Base-by-base conservation (phyloP, 92 coral and sea anemone genomes). In the Hydrozoanthus gracilis region DNA sequence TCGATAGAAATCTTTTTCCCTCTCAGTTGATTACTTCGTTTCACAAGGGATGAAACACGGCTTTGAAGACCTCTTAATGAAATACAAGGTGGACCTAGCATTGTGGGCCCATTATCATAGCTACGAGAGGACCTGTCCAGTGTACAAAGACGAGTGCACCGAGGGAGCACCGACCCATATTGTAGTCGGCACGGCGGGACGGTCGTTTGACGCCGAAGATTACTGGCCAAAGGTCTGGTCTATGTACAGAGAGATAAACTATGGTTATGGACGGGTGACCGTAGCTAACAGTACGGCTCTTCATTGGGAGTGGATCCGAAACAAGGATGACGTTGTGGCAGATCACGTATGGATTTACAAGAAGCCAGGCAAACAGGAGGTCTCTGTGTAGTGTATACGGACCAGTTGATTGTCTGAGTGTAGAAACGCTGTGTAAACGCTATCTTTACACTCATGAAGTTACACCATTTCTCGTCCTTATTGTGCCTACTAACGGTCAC, bases 81-180 rank as follows among this genome's bases (percentile, higher is more conserved):
- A 95, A 50, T 95, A 96, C 92, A 87, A 92, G 60, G 98, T 96
- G 17, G 98, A 96, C 87, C 91, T 96, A 39, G 99, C 96, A 6
- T 83, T 96, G 87, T 96, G 99, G 99, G 99, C 96, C 48, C 99
- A 96, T 88, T 96, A 90, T 39, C 99, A 96, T 90, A 96, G 99
- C 92, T 96, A 96, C 78, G 99, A 96, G 85, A 88, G 99, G 54
- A 96, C 99, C 52, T 96, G 99, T 67, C 83, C 95, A 5, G 94
- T 96, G 70, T 88, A 93, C 83, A 88, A 72, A 17, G 83, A 89
- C 4, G 82, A 84, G 13, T 96, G 99, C 62, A 90, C 89, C 20
- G 87, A 90, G 39, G 96, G 96, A 10, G 95, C 92, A 12, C 90
- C 96, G 14, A 91, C 91, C 16, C 99, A 96, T 82, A 93, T 96